Percentiles rank a stretch among this genome's conserved stretches.
Conservation (phyloP, 2,113 vertebrate species). For the Motacilla tschutschensis region DNA sequence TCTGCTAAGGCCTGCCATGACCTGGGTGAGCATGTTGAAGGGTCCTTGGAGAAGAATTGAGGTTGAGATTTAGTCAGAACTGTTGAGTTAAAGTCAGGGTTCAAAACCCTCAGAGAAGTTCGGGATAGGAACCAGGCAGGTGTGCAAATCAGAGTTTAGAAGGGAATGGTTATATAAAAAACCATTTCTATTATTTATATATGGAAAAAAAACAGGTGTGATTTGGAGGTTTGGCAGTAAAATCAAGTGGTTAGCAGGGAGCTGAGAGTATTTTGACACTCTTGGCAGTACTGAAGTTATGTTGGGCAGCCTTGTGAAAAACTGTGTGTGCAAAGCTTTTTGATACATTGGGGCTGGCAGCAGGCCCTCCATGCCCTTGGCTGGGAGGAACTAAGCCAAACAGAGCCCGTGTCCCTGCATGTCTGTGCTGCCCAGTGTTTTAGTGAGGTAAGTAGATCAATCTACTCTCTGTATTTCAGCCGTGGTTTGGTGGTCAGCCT, state of each 20-base stretch:
- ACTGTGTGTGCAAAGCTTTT: not conserved
- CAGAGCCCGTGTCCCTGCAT: accelerated
- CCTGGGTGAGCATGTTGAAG: not conserved
- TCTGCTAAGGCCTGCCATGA: not conserved
- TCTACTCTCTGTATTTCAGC: accelerated
- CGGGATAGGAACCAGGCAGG: not conserved
- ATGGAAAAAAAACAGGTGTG: not conserved
- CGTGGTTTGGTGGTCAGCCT: accelerated
- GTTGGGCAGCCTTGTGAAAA: not conserved
- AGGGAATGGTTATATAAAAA: not conserved
- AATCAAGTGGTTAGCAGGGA: not conserved
- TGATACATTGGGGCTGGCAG: not conserved
- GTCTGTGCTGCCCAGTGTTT: accelerated
- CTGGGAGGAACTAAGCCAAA: not conserved
- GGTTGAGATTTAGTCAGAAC: not conserved
- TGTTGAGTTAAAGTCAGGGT: not conserved
- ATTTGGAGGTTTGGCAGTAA: not conserved
- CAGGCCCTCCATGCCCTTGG: not conserved
- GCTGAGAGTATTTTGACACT: not conserved
- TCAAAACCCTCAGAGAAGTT: not conserved
- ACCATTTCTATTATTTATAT: not conserved
- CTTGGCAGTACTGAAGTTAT: not conserved
- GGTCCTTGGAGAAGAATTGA: not conserved
- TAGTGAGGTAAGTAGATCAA: not conserved
- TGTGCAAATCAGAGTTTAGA: not conserved